Percentiles rank a stretch among this genome's conserved stretches.
Evolutionary conservation across 2,888 invertebrate species (phyloP).

Genomic region (Agonopterix arenella): DNA sequence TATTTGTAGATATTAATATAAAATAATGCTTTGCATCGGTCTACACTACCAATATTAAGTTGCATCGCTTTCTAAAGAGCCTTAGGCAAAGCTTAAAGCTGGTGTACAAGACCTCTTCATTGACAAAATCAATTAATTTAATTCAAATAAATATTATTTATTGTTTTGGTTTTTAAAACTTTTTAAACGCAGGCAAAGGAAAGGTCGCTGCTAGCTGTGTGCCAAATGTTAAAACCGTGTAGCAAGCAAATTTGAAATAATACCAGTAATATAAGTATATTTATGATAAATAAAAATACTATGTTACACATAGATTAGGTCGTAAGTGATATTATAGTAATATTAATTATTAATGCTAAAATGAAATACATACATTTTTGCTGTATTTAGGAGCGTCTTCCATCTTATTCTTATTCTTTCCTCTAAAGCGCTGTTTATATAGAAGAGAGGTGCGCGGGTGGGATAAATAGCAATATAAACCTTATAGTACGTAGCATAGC

Average conservation of each 20-base stretch:
- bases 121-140: not conserved
- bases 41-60: not conserved
- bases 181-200: constrained; percentile 21
- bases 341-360: constrained; percentile 44
- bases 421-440: too few species aligned
- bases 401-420: constrained; percentile 67
- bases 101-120: too few species aligned
- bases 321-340: constrained; percentile 68
- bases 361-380: constrained; percentile 67
- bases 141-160: not conserved
- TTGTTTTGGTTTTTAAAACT: not conserved
- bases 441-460: too few species aligned
- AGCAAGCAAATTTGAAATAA: constrained; percentile 54
- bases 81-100: too few species aligned
- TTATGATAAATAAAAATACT: constrained; percentile 33
- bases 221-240: constrained; percentile 58
- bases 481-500: too few species aligned
- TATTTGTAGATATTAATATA: not conserved
- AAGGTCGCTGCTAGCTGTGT: constrained; percentile 34
- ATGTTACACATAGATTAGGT: constrained; percentile 56
- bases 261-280: constrained; percentile 46
- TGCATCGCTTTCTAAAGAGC: too few species aligned
- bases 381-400: constrained; percentile 76
- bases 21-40: constrained; percentile 1
- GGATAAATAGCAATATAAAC: too few species aligned